Conservation (phyloP, 2,797 vertebrate species). For the Hypotaenidia okinawae region DNA sequence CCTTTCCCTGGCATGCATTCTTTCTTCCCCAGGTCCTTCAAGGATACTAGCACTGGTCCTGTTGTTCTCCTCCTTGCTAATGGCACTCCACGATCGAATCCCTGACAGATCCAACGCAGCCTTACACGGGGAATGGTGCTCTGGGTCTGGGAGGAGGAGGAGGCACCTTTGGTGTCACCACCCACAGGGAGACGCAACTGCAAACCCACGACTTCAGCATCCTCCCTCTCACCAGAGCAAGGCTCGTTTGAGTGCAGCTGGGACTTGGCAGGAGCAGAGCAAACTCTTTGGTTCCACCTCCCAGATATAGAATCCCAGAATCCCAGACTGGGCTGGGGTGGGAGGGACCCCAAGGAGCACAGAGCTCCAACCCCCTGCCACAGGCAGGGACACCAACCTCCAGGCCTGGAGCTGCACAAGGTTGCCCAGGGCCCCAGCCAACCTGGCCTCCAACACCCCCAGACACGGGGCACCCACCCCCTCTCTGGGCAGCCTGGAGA, state of each 20-base stretch:
- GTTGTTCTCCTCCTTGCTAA: neutral
- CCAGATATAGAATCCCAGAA: neutral
- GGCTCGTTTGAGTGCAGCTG: accelerated
- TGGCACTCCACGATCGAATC: neutral
- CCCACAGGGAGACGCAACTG: neutral
- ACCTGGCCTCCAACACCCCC: no score
- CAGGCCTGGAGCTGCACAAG: no score
- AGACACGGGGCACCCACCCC: no score
- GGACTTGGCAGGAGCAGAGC: neutral
- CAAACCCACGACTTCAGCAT: neutral
- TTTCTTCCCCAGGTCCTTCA: neutral
- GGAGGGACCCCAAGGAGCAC: no score
- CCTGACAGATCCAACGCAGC: neutral
- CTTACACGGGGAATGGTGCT: accelerated
- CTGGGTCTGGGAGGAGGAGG: neutral
- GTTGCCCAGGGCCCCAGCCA: no score
- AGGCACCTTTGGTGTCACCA: neutral
- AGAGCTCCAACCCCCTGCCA: no score
- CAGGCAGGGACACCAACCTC: no score
- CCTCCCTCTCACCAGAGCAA: neutral
- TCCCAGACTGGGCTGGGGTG: no score
- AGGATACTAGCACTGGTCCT: neutral
- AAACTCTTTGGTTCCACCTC: neutral
- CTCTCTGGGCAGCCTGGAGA: no score
- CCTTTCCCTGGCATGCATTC: neutral